Base-by-base conservation (phyloP, 64 coral and sea anemone species). In the Montipora cactus region DNA sequence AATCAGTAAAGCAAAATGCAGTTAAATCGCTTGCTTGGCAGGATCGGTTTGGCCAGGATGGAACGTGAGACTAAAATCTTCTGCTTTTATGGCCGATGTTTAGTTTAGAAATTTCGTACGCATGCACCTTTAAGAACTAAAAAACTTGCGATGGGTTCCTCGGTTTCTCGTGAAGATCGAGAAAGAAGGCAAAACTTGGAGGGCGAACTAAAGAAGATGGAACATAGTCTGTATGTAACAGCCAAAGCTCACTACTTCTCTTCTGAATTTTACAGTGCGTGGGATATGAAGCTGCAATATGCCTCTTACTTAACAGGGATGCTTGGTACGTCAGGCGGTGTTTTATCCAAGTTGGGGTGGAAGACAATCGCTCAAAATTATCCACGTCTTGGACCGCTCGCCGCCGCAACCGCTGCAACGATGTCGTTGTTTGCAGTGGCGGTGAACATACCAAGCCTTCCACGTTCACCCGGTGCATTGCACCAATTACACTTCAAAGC, bases 101-200 rank as follows among this genome's bases (percentile, higher is more conserved):
- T 55, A 55, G 5, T 10, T 55, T 10, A 55, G 52, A 55, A 55
- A 55, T 55, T 55, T 55, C 10, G 52, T 5, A 55, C 52, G 52
- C 52, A 10, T 55, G 37, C 10, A 46, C 75, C 75, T 49, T 15
- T 2, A n/a, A 19, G n/a, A 44, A 15, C 46, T 51, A 14, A 6
- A 18, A 52, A 7, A 4, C 13, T 6, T 13, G 47, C 47, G 13
- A 82, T 82, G 80, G 80, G 25, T 62, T 14, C 80, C 5, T 25
- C 51, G 19, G 59, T 81, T 6, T 81, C 76, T 5, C 9, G 6
- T 81, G 81, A 85, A 49, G 81, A 85, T n/a, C 28, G 10, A 69
- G 9, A 45, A 10, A 70, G 44, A 25, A 19, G 46, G 46, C 28
- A 70, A 22, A 68, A 85, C 4, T 49, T 85, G 46, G 7, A 70